phyloP scores from a whole-genome alignment of 2,797 vertebrate genomes.

The Schizopygopsis malacanthus region DNA sequence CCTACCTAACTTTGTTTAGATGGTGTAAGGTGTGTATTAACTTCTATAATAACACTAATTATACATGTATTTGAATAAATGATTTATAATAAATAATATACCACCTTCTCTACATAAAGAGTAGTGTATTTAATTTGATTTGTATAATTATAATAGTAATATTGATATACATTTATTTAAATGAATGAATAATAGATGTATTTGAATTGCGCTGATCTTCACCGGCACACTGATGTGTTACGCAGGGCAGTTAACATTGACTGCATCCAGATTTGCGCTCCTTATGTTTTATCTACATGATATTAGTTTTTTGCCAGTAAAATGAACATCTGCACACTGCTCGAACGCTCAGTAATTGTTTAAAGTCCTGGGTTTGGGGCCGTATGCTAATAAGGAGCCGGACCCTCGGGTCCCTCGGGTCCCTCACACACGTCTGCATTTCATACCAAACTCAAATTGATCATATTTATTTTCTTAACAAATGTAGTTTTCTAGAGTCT shows the following conservation, averaged over 20 bases:
- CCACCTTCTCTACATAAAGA: not conserved
- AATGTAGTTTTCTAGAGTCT: not conserved
- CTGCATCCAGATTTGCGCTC: not conserved
- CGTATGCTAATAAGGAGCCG: constrained; percentile 70
- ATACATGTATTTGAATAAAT: not conserved
- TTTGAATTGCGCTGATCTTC: not conserved
- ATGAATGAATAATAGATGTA: not conserved
- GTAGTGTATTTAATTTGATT: not conserved
- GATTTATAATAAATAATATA: not conserved
- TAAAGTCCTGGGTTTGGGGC: constrained; percentile 69
- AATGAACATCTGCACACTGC: constrained; percentile 78
- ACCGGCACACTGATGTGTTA: not conserved
- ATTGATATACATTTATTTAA: not conserved
- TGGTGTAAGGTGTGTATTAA: not conserved
- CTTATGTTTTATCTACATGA: constrained; percentile 71
- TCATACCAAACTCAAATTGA: not conserved
- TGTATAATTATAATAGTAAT: not conserved
- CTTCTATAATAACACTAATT: not conserved
- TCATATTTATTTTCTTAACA: not conserved
- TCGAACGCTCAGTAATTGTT: constrained; percentile 73
- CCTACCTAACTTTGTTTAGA: not conserved
- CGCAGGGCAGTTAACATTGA: too few relatives aligned
- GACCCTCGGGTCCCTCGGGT: constrained; percentile 23
- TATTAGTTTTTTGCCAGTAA: constrained; percentile 80
- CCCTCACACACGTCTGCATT: constrained; percentile 20